Conservation (phyloP, 2,113 vertebrate genomes). For the Lynx canadensis region DNA sequence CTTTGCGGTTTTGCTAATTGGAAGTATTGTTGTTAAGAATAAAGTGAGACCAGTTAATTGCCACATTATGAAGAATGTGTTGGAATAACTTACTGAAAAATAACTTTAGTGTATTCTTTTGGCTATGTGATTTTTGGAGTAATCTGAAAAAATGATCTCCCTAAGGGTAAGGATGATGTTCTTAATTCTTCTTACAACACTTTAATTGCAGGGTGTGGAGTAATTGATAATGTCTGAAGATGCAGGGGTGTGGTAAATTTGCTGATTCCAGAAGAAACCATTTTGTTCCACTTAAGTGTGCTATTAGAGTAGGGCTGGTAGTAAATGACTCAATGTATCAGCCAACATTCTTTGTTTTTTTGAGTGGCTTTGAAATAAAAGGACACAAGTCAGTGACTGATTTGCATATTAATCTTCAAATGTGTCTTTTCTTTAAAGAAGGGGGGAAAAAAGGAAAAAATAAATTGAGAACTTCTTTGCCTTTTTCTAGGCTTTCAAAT, state of each 20-base stretch:
- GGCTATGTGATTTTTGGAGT: slow-evolving; percentile 2
- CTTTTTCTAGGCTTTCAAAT: neutral
- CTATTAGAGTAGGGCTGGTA: neutral
- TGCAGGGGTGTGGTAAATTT: slow-evolving; percentile 49
- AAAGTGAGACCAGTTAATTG: neutral
- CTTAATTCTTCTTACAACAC: slow-evolving; percentile 50
- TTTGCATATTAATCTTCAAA: neutral
- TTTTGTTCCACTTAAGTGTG: neutral
- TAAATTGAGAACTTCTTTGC: neutral
- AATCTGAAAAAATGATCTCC: slow-evolving; percentile 43
- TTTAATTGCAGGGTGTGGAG: slow-evolving; percentile 38
- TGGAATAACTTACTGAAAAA: slow-evolving; percentile 32
- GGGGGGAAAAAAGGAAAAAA: neutral
- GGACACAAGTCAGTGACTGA: neutral
- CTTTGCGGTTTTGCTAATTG: neutral
- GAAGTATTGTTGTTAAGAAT: neutral
- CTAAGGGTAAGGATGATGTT: slow-evolving; percentile 5
- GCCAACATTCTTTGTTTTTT: neutral
- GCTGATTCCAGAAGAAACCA: slow-evolving; percentile 38
- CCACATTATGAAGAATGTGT: slow-evolving; percentile 24
- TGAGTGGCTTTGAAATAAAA: neutral
- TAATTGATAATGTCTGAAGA: slow-evolving; percentile 43
- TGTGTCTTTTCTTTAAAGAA: neutral
- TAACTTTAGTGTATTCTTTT: slow-evolving; percentile 16
- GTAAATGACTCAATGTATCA: slow-evolving; percentile 53